Evolutionary conservation across 2,113 vertebrate genomes (phyloP).

Genomic region (Mola mola): DNA sequence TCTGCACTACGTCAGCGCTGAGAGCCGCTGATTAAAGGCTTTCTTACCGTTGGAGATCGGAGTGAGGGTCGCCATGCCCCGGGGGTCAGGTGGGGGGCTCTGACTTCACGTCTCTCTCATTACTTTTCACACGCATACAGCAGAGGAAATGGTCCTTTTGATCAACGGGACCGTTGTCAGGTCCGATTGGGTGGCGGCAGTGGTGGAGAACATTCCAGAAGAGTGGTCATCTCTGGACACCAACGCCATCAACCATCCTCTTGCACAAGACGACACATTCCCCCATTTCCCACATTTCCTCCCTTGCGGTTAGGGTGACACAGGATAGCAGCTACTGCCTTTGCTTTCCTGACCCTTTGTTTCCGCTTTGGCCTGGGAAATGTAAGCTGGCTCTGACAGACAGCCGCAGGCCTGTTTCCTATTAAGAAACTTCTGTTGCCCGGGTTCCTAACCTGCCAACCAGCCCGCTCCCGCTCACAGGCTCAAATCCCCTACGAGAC

Average conservation of each 20-base stretch:
- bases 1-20: constrained; percentile 80
- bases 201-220: constrained; percentile 62
- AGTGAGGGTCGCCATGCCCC: constrained; percentile 65
- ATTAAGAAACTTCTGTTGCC: constrained; percentile 60
- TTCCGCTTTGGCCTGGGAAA: constrained; percentile 77
- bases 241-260: constrained; percentile 74
- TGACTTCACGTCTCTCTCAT: constrained; percentile 38
- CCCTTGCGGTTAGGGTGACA: constrained; percentile 68
- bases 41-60: constrained; percentile 58
- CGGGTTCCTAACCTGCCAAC: constrained; percentile 62
- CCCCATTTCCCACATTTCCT: constrained; percentile 73
- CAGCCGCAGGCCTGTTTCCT: constrained; percentile 70
- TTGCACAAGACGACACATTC: constrained; percentile 64
- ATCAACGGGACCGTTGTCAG: constrained; percentile 56
- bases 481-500: constrained; percentile 21
- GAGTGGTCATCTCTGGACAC: constrained; percentile 64
- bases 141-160: constrained; percentile 66
- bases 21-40: constrained; percentile 83
- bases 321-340: constrained; percentile 72
- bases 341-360: constrained; percentile 62
- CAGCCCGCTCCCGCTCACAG: constrained; percentile 32
- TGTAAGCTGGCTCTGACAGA: constrained; percentile 71
- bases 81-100: constrained; percentile 57
- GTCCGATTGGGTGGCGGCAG: constrained; percentile 25
- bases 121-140: constrained; percentile 33